phyloP scores from a whole-genome alignment of 1,140 invertebrate genomes.

The Chironomus tepperi region DNA sequence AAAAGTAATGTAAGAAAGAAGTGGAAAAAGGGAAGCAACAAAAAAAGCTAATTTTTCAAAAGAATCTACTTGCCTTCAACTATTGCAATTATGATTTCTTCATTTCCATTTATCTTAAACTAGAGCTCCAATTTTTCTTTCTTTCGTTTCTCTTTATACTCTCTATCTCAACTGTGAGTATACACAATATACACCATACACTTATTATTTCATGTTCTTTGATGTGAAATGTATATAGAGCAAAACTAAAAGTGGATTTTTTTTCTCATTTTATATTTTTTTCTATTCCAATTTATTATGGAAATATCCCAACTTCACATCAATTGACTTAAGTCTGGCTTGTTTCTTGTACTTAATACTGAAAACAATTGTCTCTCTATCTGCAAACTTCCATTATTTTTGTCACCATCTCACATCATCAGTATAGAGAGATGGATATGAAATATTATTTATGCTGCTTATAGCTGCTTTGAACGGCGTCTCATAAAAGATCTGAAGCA shows the following conservation, averaged over 20 bases:
- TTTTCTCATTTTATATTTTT: neutral
- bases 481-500: no score
- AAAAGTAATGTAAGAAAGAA: no score
- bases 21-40: no score
- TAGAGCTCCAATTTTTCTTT: conserved; percentile 10
- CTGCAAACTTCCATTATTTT: neutral
- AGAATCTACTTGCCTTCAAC: neutral
- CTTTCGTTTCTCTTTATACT: neutral
- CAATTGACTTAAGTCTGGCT: neutral
- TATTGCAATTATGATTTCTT: neutral
- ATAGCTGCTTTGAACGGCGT: no score
- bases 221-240: conserved; percentile 16
- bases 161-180: neutral
- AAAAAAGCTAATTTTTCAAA: no score
- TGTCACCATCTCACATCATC: neutral
- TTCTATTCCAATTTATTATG: conserved; percentile 21
- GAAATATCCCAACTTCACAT: conserved; percentile 9
- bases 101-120: neutral
- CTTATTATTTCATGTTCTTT: conserved; percentile 2
- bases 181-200: neutral
- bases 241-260: neutral
- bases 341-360: neutral
- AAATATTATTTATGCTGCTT: no score
- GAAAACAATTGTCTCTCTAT: neutral
- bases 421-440: no score